These are phyloP conservation scores for Leptinotarsa tumamoca DNA, from an alignment of 2,888 invertebrate species.

Conservation along the genomic window DNA sequence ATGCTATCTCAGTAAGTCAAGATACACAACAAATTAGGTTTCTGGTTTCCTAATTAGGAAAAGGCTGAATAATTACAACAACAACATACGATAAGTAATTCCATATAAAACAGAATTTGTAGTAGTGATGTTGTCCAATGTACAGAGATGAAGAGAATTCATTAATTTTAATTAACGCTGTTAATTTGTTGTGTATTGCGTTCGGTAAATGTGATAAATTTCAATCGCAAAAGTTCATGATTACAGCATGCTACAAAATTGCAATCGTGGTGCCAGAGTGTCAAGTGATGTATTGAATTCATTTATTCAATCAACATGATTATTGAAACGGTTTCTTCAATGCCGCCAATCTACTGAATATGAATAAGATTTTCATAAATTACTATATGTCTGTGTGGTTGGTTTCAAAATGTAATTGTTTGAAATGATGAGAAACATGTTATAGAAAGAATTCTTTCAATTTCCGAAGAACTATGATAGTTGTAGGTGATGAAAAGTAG, in stretches of 20 bases:
- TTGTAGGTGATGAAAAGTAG: too few relatives aligned
- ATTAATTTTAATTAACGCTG: conserved; percentile 39
- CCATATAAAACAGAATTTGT: conserved; percentile 31
- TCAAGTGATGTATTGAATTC: conserved; percentile 4
- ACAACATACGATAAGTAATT: conserved; percentile 23
- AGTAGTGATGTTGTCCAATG: conserved; percentile 28
- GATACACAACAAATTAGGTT: neutral
- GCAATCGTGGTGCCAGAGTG: neutral
- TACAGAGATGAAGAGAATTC: conserved; percentile 33
- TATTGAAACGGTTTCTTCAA: neutral
- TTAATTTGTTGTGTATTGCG: conserved; percentile 36
- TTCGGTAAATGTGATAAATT: conserved; percentile 28
- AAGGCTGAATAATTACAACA: conserved; percentile 1
- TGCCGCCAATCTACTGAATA: too few relatives aligned
- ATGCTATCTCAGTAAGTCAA: neutral
- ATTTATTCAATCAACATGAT: neutral
- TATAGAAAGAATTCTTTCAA: too few relatives aligned
- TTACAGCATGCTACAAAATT: conserved; percentile 21
- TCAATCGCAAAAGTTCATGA: conserved; percentile 13
- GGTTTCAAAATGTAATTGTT: too few relatives aligned
- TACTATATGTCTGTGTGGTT: too few relatives aligned
- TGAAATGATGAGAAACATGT: too few relatives aligned
- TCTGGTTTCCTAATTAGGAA: conserved; percentile 21
- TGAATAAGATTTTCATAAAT: too few relatives aligned
- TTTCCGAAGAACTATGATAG: too few relatives aligned